Evolutionary conservation across 2,113 vertebrate genomes (phyloP), one percentile per base, ranked within the genome.

Genomic region (Neomonachus schauinslandi): DNA sequence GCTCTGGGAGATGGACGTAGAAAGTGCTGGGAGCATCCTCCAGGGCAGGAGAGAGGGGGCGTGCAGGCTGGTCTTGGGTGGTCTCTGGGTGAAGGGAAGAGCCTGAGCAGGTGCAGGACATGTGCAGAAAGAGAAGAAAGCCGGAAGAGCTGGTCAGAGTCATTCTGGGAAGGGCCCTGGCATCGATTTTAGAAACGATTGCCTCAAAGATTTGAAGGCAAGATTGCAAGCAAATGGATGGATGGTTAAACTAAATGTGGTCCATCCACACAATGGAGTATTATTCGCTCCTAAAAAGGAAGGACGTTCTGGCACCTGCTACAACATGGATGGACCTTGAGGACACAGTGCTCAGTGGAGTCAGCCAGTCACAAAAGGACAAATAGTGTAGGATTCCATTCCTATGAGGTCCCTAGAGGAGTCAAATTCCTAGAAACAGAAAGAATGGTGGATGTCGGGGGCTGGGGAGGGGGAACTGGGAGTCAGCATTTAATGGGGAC

Each of bases 1-100:
- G 49, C 76, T 22, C 72, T 1, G 7, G 76, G 49, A 33, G 89
- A n/a, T 15, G 14, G 89, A n/a, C 15, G 14, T 33, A 31, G 11
- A 10, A 31, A 42, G 49, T 3, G 3, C 24, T 4, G 19, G 65
- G 22, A 7, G 24, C n/a, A 49, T 4, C 42, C 10, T 14, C 21
- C 0, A 2, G 39, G 71, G 15, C 5, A 4, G 21, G 31, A 21
- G 31, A 1, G 14, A 0, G 28, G n/a, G 24, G 15, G 7, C 81
- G 1, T 0, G 6, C 36, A 31, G 21, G 19, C 6, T 46, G 57
- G 28, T 19, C 49, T 21, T 26, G 51, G 46, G 51, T 6, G 26
- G 39, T 5, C 71, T 55, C 8, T 33, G 63, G 31, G 26, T 13
- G 77, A 57, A 26, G 57, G 72, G 18, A 42, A 53, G 65, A 59